Evolutionary conservation across 2,113 vertebrate species (phyloP), one percentile per base, ranked within the genome.

Genomic region (Setophaga kirtlandii): DNA sequence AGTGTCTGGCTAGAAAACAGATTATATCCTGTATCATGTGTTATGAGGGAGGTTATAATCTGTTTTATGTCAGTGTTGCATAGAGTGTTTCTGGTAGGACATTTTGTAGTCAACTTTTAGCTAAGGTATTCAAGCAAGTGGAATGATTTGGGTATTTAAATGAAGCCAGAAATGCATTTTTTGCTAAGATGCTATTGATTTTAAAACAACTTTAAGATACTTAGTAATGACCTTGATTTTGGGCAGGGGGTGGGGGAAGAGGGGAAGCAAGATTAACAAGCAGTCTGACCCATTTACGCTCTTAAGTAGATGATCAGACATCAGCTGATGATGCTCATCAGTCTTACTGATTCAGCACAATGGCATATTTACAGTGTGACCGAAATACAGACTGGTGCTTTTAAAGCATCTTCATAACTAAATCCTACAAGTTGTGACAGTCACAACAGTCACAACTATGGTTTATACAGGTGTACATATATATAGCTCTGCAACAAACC

Each of bases 271-370:
- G 84, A 94, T 95, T 95, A 96, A 90, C 46, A 78, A 71, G 60
- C 62, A 67, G 56, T 63, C 69, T 96, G 96, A 96, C 94, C 96
- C 73, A 96, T 94, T 94, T 97, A 92, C 6, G 6, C 77, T 93
- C 71, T 89, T 96, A 95, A 97, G 84, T 28, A 97, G 94, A 93
- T 90, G 87, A 96, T 93, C 91, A 95, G 71, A 77, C 71, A 91
- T 82, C 85, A 96, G 87, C 90, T 92, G 86, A 83, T 94, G 76
- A 83, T 76, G 67, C 82, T 83, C 60, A 82, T 59, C 70, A 82
- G 82, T 46, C 87, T 91, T 53, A 81, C 71, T 65, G 68, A 94
- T 85, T 88, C 87, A 69, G 95, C 67, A 95, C 83, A 81, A 92
- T 53, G 63, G 94, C 23, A 49, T 62, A 86, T 33, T 75, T 90